Conservation (phyloP, 2,113 vertebrate genomes). For the Candoia aspera region DNA sequence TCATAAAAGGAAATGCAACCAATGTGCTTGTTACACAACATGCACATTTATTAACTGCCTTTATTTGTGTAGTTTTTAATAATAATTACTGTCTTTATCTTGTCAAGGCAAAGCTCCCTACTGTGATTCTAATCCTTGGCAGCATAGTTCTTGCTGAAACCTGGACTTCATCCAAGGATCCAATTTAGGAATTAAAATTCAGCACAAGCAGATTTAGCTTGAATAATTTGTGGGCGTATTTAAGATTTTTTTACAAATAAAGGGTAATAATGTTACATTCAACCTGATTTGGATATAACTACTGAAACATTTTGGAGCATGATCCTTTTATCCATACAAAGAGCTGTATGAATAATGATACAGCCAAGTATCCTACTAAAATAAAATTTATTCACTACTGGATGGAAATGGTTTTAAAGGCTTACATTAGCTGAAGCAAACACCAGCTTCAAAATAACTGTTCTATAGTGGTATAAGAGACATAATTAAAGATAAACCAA, state of each 20-base stretch:
- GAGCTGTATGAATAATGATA: background rate
- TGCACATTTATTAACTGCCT: background rate
- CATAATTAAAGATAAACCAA: background rate
- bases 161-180: background rate
- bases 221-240: background rate
- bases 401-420: background rate
- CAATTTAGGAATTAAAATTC: slow-evolving; percentile 10
- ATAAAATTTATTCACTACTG: background rate
- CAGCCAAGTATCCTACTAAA: background rate
- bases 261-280: background rate
- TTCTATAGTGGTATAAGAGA: background rate
- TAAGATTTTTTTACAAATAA: background rate
- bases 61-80: slow-evolving; percentile 8
- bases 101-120: slow-evolving; percentile 14
- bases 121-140: slow-evolving; percentile 5
- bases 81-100: background rate
- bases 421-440: background rate
- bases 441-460: background rate
- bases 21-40: background rate
- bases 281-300: background rate
- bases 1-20: background rate
- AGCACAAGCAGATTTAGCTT: background rate
- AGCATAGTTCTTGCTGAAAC: slow-evolving; percentile 11
- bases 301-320: background rate
- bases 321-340: background rate